Conservation (phyloP, 2,888 invertebrate species). For the Andrena bucephala region DNA sequence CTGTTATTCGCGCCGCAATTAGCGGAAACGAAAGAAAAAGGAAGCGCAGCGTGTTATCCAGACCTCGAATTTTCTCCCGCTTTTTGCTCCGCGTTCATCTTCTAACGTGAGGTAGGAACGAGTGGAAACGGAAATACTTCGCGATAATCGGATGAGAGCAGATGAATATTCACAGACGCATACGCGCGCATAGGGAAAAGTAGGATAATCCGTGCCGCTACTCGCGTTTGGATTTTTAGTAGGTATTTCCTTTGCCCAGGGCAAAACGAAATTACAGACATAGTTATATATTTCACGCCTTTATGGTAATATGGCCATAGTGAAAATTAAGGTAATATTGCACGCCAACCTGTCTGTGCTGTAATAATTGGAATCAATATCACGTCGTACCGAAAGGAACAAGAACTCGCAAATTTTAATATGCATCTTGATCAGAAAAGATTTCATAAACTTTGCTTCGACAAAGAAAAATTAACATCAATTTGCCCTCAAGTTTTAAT, state of each 20-base stretch:
- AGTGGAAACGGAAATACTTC: conserved; percentile 58
- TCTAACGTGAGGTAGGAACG: conserved; percentile 43
- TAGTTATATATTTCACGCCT: conserved; percentile 30
- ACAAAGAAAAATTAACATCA: too few species aligned
- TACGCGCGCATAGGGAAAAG: conserved; percentile 41
- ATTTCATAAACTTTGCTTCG: too few species aligned
- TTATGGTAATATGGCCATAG: background rate
- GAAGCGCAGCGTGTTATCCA: conserved; percentile 14
- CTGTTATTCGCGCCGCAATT: conserved; percentile 30
- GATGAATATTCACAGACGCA: conserved; percentile 63
- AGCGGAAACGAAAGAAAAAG: conserved; percentile 1
- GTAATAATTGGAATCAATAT: background rate
- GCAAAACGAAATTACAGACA: conserved; percentile 34
- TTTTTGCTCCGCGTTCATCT: conserved; percentile 18
- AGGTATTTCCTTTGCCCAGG: conserved; percentile 25
- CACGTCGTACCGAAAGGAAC: background rate
- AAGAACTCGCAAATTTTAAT: background rate
- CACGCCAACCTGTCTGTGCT: too few species aligned
- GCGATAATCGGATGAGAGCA: conserved; percentile 59
- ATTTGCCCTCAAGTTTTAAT: too few species aligned
- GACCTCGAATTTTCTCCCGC: conserved; percentile 13
- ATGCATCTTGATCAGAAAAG: background rate
- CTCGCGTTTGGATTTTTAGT: conserved; percentile 47
- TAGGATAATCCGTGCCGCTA: conserved; percentile 53
- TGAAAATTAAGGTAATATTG: conserved; percentile 9